A percentile compares a stretch with the other conserved stretches of the same genome.
phyloP scores from a whole-genome alignment of 2,797 vertebrate genomes.

The Buceros bicornis region DNA sequence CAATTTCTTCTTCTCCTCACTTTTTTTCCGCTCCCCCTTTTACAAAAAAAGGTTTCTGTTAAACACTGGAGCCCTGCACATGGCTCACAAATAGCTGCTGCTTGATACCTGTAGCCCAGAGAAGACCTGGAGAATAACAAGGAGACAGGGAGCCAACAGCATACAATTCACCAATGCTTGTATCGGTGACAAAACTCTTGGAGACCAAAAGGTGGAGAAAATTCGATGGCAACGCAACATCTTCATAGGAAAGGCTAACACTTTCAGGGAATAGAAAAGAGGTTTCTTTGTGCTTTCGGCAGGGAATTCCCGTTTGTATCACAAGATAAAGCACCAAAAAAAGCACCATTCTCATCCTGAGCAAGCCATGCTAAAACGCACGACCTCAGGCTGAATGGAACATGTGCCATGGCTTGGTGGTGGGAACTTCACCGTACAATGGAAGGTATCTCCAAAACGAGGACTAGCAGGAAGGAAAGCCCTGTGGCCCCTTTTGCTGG shows the following conservation, averaged over 20 bases:
- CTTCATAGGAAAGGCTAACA: neutral
- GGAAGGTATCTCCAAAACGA: conserved; percentile 49
- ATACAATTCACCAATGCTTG: neutral
- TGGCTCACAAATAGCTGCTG: neutral
- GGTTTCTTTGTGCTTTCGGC: conserved; percentile 54
- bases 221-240: neutral
- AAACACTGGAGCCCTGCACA: neutral
- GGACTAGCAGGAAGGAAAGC: conserved; percentile 25
- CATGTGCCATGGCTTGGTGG: conserved; percentile 22
- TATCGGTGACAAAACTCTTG: neutral
- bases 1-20: neutral
- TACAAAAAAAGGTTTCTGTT: neutral
- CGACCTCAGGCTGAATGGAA: conserved; percentile 61
- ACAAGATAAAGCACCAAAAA: conserved; percentile 67
- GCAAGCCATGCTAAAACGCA: conserved; percentile 61
- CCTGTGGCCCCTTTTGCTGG: neutral
- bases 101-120: conserved; percentile 12
- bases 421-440: conserved; percentile 47
- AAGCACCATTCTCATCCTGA: conserved; percentile 46
- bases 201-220: neutral
- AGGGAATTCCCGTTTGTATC: conserved; percentile 51
- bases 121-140: neutral
- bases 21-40: neutral
- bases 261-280: neutral
- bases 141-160: neutral